Conservation (phyloP, 2,888 invertebrate genomes). For the Apotomis betuletana region DNA sequence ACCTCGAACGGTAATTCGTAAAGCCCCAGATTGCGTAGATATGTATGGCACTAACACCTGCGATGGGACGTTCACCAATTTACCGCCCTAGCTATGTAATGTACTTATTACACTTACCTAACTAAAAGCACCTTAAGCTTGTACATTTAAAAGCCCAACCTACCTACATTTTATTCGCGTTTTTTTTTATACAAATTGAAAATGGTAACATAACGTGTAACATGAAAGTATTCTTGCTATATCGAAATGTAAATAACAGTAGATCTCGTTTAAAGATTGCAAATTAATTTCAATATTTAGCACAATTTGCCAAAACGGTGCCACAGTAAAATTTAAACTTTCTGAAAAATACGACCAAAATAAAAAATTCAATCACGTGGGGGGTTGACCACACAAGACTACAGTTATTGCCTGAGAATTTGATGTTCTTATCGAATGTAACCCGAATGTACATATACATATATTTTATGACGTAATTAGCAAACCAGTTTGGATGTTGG, state of each 20-base stretch:
- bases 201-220: too few species aligned
- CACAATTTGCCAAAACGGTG: not conserved
- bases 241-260: constrained; percentile 1
- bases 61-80: too few species aligned
- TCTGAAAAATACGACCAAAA: constrained; percentile 2
- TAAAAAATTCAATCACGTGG: not conserved
- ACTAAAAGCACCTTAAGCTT: too few species aligned
- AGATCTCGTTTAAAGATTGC: not conserved
- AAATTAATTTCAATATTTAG: constrained; percentile 5
- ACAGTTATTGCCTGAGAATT: not conserved
- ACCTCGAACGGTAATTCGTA: too few species aligned
- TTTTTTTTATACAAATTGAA: too few species aligned
- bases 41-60: too few species aligned
- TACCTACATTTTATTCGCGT: too few species aligned
- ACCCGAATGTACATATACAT: constrained; percentile 4
- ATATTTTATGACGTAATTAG: constrained; percentile 16
- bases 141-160: too few species aligned
- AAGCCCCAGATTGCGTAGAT: too few species aligned
- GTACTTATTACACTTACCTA: too few species aligned
- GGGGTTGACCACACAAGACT: constrained; percentile 10
- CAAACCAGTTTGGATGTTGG: not conserved
- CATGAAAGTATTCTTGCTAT: too few species aligned
- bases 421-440: constrained; percentile 1
- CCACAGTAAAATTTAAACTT: not conserved
- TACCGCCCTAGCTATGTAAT: too few species aligned